Base-by-base conservation (phyloP, 2,113 vertebrate species). In the Tricholaema leucomelas region DNA sequence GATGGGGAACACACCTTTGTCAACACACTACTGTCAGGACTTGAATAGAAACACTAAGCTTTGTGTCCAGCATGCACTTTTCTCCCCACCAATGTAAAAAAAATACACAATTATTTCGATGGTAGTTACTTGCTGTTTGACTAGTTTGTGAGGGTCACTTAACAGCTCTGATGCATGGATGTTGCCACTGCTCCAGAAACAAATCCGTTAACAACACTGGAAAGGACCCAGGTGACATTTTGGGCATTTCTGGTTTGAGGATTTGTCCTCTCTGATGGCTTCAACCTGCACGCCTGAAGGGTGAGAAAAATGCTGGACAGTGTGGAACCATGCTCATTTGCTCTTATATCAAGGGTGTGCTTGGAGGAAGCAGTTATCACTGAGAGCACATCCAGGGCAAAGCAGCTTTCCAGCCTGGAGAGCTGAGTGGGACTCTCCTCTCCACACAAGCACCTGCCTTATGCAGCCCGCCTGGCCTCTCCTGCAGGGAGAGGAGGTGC, bases 61-160 rank as follows among this genome's bases (percentile, higher is more conserved):
- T 40, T 3, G 9, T 72, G 25, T 18, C n/a, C 18, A 6, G 5
- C 0, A 0, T 27, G 24, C 15, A 30, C 7, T 8, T 66, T 61
- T 61, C 9, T 76, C 7, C 24, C 19, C 0, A 2, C 4, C n/a
- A n/a, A 35, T 18, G 9, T 36, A 65, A 87, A 66, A 66, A n/a
- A 36, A 1, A 35, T 15, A 9, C 33, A 65, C 87, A 66, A n/a
- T 66, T 59, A 46, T 31, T 66, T 42, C 31, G 5, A 11, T 56
- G 25, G 10, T 30, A 30, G 31, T 11, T 35, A 67, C 65, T 67
- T 40, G 44, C 18, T 61, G 67, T 11, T 38, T 82, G 76, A 44
- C 10, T 58, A 8, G 24, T 59, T 50, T 38, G 25, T 73, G 24
- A 66, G 31, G 2, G 6, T 31, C 73, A 28, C 38, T 54, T 65